These are phyloP conservation scores for Phrynocephalus vlangalii DNA, from an alignment of 2,797 vertebrate genomes.

Conservation along the genomic window DNA sequence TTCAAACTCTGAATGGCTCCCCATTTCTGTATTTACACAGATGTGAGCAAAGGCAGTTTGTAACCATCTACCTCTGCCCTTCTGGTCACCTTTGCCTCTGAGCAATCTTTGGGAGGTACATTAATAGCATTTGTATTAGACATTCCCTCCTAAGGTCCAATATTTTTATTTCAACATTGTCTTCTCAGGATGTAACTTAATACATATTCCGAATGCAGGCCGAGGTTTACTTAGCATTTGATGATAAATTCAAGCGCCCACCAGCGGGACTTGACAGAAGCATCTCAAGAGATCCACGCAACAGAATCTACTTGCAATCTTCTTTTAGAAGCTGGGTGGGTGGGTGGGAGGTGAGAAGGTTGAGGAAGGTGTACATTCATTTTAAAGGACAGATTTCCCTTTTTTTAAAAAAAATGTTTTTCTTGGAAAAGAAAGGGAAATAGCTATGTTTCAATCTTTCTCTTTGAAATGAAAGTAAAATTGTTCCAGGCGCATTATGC, in stretches of 20 bases:
- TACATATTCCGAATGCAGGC: slow-evolving; percentile 65
- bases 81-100: slow-evolving; percentile 81
- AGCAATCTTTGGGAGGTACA: slow-evolving; percentile 82
- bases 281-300: slow-evolving; percentile 54
- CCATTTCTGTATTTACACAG: slow-evolving; percentile 82
- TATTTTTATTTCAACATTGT: slow-evolving; percentile 80
- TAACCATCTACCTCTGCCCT: slow-evolving; percentile 79
- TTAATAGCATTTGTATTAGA: slow-evolving; percentile 80
- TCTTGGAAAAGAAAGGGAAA: slow-evolving; percentile 43
- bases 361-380: slow-evolving; percentile 47
- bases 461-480: slow-evolving; percentile 56
- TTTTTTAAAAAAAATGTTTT: slow-evolving; percentile 47
- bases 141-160: slow-evolving; percentile 74
- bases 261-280: slow-evolving; percentile 63
- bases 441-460: slow-evolving; percentile 48
- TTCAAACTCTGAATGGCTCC: slow-evolving; percentile 73
- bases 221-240: slow-evolving; percentile 78
- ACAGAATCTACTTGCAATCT: slow-evolving; percentile 43
- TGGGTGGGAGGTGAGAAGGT: neutral
- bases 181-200: slow-evolving; percentile 79
- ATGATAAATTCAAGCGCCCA: slow-evolving; percentile 72
- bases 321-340: slow-evolving; percentile 32
- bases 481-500: slow-evolving; percentile 55
- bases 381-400: slow-evolving; percentile 53
- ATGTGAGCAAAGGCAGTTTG: slow-evolving; percentile 79